Conservation (phyloP, 2,113 vertebrate genomes). For the Girardinichthys multiradiatus region DNA sequence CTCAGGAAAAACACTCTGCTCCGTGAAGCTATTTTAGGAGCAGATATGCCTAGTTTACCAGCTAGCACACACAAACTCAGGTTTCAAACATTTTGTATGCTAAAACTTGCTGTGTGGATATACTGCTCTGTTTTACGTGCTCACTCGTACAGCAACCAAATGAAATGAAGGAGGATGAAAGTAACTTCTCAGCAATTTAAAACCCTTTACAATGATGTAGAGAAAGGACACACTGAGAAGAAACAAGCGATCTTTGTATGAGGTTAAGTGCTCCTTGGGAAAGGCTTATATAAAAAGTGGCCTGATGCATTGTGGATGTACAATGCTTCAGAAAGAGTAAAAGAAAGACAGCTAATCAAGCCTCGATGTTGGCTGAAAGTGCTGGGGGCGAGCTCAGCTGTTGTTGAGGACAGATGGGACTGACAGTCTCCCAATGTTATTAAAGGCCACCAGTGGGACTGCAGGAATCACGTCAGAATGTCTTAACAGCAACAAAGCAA, state of each 20-base stretch:
- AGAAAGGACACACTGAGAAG: background rate
- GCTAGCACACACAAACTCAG: too few species aligned
- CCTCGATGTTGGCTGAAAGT: conserved; percentile 9
- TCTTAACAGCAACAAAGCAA: too few species aligned
- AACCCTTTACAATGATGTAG: background rate
- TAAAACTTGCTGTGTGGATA: too few species aligned
- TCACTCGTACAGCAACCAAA: too few species aligned
- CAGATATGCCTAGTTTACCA: too few species aligned
- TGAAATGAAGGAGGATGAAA: too few species aligned
- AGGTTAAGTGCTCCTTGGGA: conserved; percentile 55
- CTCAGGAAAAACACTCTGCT: too few species aligned
- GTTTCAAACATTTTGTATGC: too few species aligned
- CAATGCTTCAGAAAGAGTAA: conserved; percentile 24
- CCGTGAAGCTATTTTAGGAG: too few species aligned
- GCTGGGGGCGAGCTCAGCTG: conserved; percentile 29
- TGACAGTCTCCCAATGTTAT: conserved; percentile 24
- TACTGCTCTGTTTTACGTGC: too few species aligned
- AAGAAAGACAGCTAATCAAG: conserved; percentile 23
- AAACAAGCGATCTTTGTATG: conserved; percentile 7
- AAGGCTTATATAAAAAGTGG: conserved; percentile 37
- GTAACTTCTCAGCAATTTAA: too few species aligned
- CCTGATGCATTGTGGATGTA: conserved; percentile 34
- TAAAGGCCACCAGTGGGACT: background rate
- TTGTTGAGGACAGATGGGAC: conserved; percentile 39
- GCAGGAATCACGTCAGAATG: too few species aligned